Percentiles rank a stretch among this genome's conserved stretches.
phyloP scores from a whole-genome alignment of 92 coral and sea anemone genomes.

The Epizoanthus stellaris region DNA sequence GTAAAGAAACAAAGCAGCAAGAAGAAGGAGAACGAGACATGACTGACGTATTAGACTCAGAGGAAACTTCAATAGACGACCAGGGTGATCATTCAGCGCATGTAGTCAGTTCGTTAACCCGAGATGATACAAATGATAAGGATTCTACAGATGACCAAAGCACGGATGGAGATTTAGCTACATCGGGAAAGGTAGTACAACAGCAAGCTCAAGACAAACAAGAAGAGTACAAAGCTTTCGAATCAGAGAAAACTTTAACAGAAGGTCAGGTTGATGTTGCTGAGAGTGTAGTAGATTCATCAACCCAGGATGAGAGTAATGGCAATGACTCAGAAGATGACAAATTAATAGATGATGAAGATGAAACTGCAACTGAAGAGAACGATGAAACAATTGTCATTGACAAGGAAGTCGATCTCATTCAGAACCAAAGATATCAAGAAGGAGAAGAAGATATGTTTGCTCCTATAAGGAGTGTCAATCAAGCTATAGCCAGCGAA shows the following conservation, averaged over 20 bases:
- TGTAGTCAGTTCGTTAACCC: not conserved
- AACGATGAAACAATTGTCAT: constrained; percentile 36
- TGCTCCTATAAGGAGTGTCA: constrained; percentile 22
- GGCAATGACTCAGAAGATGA: not conserved
- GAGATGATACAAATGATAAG: not conserved
- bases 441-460: constrained; percentile 58
- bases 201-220: not conserved
- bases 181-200: no score
- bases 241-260: not conserved
- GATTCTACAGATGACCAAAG: not conserved
- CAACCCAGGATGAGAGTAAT: not conserved
- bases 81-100: not conserved
- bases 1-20: not conserved
- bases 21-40: not conserved
- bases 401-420: constrained; percentile 51
- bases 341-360: not conserved
- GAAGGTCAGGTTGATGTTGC: not conserved
- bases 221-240: no score
- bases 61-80: not conserved
- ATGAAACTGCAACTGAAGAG: not conserved
- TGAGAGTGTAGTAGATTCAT: not conserved
- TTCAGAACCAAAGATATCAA: constrained; percentile 48
- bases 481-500: not conserved
- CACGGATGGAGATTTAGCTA: no score
- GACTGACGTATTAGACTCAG: not conserved